A percentile compares a stretch with the other conserved stretches of the same genome.
Evolutionary conservation across 2,797 vertebrate species (phyloP).

Genomic region (Sorex maritimensis): DNA sequence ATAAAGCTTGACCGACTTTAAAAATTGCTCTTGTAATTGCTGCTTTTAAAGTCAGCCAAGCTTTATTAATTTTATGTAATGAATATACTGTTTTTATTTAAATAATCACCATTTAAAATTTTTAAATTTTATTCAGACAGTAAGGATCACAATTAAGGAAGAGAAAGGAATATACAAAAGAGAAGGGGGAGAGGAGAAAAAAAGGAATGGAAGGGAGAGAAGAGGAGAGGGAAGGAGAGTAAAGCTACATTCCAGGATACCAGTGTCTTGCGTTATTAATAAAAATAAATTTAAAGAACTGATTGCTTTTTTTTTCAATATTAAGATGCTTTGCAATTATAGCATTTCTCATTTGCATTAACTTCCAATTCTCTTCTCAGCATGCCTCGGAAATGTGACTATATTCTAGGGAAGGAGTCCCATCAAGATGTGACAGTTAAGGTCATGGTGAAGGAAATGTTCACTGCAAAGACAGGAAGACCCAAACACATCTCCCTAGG

Average conservation of each 20-base stretch:
- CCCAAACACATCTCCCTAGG: neutral
- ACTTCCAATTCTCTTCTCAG: conserved; percentile 78
- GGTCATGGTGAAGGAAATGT: conserved; percentile 51
- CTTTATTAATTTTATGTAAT: conserved; percentile 18
- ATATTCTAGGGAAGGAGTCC: conserved; percentile 70
- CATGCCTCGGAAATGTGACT: conserved; percentile 73
- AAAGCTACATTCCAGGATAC: neutral
- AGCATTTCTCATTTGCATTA: conserved; percentile 78
- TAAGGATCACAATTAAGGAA: conserved; percentile 44
- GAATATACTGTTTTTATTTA: conserved; percentile 33
- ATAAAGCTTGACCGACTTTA: neutral
- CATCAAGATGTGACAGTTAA: conserved; percentile 64
- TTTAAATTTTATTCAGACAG: conserved; percentile 12
- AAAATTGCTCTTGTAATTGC: conserved; percentile 56
- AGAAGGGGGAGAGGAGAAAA: neutral
- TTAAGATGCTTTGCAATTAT: conserved; percentile 75
- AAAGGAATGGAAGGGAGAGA: neutral
- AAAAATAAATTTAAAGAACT: conserved; percentile 81
- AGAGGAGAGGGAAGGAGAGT: neutral
- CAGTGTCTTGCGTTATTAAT: conserved; percentile 70
- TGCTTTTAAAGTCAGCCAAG: conserved; percentile 58
- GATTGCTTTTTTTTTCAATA: conserved; percentile 76
- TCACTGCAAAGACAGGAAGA: conserved; percentile 1
- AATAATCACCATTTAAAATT: conserved; percentile 4
- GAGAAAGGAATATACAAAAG: neutral